These are phyloP conservation scores for Euzophera pinguis DNA, from an alignment of 2,888 invertebrate species.

Conservation along the genomic window DNA sequence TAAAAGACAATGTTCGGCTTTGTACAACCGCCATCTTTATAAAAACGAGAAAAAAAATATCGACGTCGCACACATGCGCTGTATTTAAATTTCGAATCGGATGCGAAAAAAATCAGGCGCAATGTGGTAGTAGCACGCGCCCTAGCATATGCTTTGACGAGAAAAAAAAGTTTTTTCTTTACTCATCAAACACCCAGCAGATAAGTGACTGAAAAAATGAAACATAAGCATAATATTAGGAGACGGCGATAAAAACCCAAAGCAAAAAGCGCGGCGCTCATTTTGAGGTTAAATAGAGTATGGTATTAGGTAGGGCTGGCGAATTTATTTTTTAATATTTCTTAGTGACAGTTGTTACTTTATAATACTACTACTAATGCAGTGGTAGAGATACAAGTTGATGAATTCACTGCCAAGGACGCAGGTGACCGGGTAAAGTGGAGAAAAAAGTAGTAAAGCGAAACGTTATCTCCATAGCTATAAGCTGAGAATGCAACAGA, in stretches of 20 bases:
- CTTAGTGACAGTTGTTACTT: neutral
- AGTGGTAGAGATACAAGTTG: no score
- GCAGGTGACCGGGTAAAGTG: no score
- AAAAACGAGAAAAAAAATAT: slow-evolving; percentile 44
- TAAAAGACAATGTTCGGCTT: slow-evolving; percentile 17
- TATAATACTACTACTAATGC: no score
- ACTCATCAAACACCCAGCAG: slow-evolving; percentile 65
- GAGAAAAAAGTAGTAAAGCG: no score
- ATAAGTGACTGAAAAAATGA: slow-evolving; percentile 69
- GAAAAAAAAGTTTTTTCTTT: slow-evolving; percentile 59
- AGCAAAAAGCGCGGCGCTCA: slow-evolving; percentile 37
- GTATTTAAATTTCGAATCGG: slow-evolving; percentile 74
- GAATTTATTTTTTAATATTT: neutral
- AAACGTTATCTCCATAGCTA: no score
- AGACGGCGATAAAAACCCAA: slow-evolving; percentile 61
- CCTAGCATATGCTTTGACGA: slow-evolving; percentile 54
- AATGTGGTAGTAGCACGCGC: slow-evolving; percentile 73
- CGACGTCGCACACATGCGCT: slow-evolving; percentile 60
- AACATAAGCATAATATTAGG: slow-evolving; percentile 78
- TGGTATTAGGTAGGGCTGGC: slow-evolving; percentile 39
- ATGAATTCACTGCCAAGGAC: no score
- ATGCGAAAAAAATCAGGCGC: slow-evolving; percentile 74
- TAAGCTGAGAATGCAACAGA: no score
- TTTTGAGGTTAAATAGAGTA: slow-evolving; percentile 69
- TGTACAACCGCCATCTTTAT: slow-evolving; percentile 37